These are phyloP conservation scores for Drepana falcataria DNA, from an alignment of 2,888 invertebrate species.

Conservation along the genomic window DNA sequence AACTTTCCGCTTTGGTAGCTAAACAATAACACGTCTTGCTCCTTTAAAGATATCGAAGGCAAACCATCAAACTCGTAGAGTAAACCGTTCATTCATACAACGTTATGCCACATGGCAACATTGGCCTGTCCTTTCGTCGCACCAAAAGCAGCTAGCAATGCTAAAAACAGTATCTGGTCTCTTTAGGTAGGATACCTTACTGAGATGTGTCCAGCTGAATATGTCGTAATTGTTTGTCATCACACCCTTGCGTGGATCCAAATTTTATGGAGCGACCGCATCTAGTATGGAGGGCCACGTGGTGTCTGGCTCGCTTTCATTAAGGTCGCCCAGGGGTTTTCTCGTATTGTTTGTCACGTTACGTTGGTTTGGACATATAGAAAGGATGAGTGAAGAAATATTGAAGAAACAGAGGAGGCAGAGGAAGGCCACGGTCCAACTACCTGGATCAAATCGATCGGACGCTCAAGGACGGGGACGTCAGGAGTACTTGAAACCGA, in stretches of 20 bases:
- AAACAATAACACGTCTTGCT: background rate
- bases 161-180: constrained; percentile 9
- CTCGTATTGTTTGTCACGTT: constrained; percentile 29
- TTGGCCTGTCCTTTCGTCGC: background rate
- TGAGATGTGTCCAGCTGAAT: constrained; percentile 48
- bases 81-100: background rate
- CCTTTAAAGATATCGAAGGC: background rate
- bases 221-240: constrained; percentile 35
- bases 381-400: too few species aligned
- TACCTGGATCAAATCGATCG: too few species aligned
- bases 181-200: constrained; percentile 52
- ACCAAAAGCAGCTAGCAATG: background rate
- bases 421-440: too few species aligned
- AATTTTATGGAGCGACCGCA: constrained; percentile 57
- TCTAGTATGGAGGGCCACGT: constrained; percentile 63
- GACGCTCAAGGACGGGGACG: too few species aligned
- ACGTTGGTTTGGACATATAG: too few species aligned
- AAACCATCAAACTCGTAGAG: background rate
- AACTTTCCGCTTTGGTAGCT: background rate
- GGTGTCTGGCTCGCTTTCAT: constrained; percentile 35
- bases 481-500: too few species aligned
- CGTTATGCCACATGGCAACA: background rate
- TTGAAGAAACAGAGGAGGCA: too few species aligned
- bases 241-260: constrained; percentile 35
- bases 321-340: constrained; percentile 29